These are phyloP conservation scores for Pilophorus perplexus DNA, from an alignment of 2,888 invertebrate genomes.

Conservation along the genomic window DNA sequence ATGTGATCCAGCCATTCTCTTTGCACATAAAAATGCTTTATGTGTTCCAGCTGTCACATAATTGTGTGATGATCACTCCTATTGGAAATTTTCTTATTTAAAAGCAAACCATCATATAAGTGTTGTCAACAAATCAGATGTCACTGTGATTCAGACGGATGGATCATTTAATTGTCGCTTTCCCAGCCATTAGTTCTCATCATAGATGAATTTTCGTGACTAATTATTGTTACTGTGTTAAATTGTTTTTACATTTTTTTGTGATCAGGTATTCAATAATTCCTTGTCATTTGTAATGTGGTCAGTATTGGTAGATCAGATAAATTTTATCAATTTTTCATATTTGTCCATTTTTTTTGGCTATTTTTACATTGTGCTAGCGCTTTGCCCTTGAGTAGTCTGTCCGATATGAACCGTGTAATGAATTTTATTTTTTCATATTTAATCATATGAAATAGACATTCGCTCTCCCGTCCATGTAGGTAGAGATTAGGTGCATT, in stretches of 20 bases:
- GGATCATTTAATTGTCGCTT: neutral
- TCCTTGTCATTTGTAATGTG: conserved; percentile 10
- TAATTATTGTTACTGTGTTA: neutral
- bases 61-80: conserved; percentile 25
- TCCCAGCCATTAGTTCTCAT: conserved; percentile 4
- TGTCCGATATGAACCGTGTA: conserved; percentile 2
- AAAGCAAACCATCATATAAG: neutral
- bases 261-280: conserved; percentile 15
- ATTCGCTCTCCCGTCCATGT: too few species aligned
- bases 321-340: neutral
- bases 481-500: conserved; percentile 31
- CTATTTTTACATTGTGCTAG: conserved; percentile 25
- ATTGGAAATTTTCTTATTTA: neutral
- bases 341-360: neutral
- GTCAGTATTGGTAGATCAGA: conserved; percentile 3
- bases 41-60: conserved; percentile 30
- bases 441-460: too few species aligned
- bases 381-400: conserved; percentile 36
- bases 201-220: neutral
- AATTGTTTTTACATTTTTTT: conserved; percentile 17
- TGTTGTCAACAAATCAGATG: neutral
- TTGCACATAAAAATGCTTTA: conserved; percentile 30
- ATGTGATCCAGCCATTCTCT: conserved; percentile 26
- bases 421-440: conserved; percentile 6
- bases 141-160: conserved; percentile 7